Evolutionary conservation across 2,113 vertebrate genomes (phyloP).

Genomic region (Melanocharis versteri): DNA sequence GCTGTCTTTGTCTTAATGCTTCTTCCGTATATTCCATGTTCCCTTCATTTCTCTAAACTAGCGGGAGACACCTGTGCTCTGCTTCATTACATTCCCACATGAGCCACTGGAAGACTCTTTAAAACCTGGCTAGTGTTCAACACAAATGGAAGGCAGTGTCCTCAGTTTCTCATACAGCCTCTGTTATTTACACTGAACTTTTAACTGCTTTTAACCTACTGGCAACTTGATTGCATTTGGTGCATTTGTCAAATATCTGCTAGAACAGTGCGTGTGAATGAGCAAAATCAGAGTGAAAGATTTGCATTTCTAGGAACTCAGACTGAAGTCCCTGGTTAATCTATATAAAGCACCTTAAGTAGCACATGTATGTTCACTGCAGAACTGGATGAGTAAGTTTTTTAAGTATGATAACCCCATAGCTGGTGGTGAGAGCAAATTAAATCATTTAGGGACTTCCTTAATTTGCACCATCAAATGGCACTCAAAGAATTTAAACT

Average conservation of each 20-base stretch:
- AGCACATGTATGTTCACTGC: not conserved
- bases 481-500: not conserved
- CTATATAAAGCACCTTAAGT: not conserved
- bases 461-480: not conserved
- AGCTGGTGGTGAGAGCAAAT: not conserved
- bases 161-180: not conserved
- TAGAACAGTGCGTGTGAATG: not conserved
- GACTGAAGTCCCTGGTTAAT: not conserved
- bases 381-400: not conserved
- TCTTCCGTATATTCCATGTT: not conserved
- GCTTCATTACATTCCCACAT: not conserved
- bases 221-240: not conserved
- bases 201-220: not conserved
- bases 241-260: not conserved
- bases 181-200: not conserved
- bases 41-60: not conserved
- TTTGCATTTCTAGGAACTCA: not conserved
- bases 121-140: not conserved
- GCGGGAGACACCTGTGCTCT: fast-evolving
- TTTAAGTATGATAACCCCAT: not conserved
- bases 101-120: not conserved
- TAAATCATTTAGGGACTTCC: not conserved
- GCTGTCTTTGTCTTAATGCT: not conserved
- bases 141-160: not conserved
- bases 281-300: not conserved